These are phyloP conservation scores for Macrotrachela quadricornifera DNA, from an alignment of 1,140 invertebrate species.

Conservation along the genomic window DNA sequence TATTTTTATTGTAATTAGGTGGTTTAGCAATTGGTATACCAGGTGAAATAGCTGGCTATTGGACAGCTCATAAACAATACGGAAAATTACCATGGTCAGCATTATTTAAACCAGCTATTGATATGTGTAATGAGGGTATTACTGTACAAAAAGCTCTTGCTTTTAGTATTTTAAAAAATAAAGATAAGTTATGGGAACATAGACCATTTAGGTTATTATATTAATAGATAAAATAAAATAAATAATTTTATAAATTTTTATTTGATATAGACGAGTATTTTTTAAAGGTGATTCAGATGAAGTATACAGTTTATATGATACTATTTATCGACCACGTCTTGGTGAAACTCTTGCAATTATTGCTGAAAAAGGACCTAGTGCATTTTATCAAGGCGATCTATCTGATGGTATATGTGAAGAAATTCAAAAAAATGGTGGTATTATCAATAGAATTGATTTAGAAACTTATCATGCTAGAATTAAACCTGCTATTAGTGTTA, in stretches of 20 bases:
- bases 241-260: too few relatives aligned
- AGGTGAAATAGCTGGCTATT: conserved; percentile 67
- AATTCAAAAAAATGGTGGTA: conserved; percentile 20
- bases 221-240: too few relatives aligned
- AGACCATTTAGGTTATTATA: too few relatives aligned
- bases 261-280: conserved; percentile 20
- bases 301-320: conserved; percentile 30
- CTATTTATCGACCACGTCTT: conserved; percentile 24
- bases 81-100: conserved; percentile 50
- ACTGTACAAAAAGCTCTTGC: conserved; percentile 4
- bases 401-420: conserved; percentile 18
- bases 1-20: conserved; percentile 31
- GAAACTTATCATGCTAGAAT: conserved; percentile 11
- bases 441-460: conserved; percentile 20
- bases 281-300: conserved; percentile 28
- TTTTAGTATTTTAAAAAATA: too few relatives aligned
- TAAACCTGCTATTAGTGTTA: too few relatives aligned
- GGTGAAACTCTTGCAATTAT: conserved; percentile 27
- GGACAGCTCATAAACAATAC: conserved; percentile 53
- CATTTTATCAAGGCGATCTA: conserved; percentile 21
- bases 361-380: conserved; percentile 19
- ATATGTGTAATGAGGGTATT: conserved; percentile 18
- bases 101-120: conserved; percentile 46
- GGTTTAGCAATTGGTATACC: conserved; percentile 58
- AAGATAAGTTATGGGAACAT: too few relatives aligned